Evolutionary conservation across 1,140 invertebrate genomes (phyloP).

Genomic region (Maniola jurtina): DNA sequence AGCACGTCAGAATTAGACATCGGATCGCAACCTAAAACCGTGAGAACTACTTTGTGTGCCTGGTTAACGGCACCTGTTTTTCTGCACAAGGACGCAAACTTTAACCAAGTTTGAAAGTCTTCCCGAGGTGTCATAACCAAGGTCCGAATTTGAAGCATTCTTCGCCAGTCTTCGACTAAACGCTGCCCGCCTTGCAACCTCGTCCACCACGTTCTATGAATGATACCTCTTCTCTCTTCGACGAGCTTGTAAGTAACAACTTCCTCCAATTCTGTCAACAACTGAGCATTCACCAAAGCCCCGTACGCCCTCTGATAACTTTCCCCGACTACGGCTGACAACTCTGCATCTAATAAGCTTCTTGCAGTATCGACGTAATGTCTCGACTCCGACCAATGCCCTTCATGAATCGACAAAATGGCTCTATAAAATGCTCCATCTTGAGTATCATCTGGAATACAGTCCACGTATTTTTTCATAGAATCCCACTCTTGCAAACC

Average conservation of each 20-base stretch:
- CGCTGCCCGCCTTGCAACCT: constrained; percentile 95
- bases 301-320: constrained; percentile 98
- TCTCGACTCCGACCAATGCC: constrained; percentile 87
- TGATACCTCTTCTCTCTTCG: constrained; percentile 89
- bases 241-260: constrained; percentile 97
- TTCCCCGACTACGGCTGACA: constrained; percentile 98
- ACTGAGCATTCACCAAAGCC: constrained; percentile 97
- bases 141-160: constrained; percentile 96
- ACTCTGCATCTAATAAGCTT: constrained; percentile 95
- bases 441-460: constrained; percentile 92
- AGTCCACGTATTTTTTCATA: constrained; percentile 92
- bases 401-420: constrained; percentile 94
- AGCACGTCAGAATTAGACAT: constrained; percentile 82
- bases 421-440: constrained; percentile 98
- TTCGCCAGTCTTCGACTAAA: constrained; percentile 98
- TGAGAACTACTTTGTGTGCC: constrained; percentile 95
- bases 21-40: constrained; percentile 91
- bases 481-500: constrained; percentile 94
- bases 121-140: constrained; percentile 95
- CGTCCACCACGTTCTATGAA: constrained; percentile 97
- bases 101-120: constrained; percentile 97
- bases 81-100: constrained; percentile 98
- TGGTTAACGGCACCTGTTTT: constrained; percentile 92
- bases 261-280: constrained; percentile 97
- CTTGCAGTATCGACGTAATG: constrained; percentile 93